Percentiles rank a stretch among this genome's conserved stretches.
Evolutionary conservation across 2,797 vertebrate genomes (phyloP).

Genomic region (Hippoglossus hippoglossus): DNA sequence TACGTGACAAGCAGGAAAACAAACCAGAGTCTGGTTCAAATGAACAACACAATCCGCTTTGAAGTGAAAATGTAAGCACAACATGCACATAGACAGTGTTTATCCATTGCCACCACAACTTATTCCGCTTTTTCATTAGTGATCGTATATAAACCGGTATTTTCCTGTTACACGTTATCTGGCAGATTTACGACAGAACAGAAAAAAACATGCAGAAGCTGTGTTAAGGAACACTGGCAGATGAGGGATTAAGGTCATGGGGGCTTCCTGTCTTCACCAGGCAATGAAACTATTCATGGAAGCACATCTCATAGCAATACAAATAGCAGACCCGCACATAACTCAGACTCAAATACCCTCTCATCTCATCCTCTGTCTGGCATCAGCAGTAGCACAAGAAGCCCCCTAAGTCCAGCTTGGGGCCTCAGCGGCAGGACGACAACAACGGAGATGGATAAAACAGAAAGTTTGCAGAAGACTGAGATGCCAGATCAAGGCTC

Average conservation of each 20-base stretch:
- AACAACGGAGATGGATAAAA: conserved; percentile 17
- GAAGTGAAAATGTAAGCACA: not conserved
- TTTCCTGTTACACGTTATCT: not conserved
- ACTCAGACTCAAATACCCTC: conserved; percentile 70
- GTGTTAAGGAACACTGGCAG: conserved; percentile 35
- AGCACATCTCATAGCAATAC: conserved; percentile 70
- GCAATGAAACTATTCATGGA: conserved; percentile 70
- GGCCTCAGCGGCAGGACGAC: conserved; percentile 31
- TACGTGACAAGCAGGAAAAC: not conserved
- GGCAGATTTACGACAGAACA: not conserved
- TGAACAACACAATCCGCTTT: not conserved
- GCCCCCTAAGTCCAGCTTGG: conserved; percentile 29
- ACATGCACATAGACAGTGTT: not conserved
- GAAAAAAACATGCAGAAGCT: conserved; percentile 13
- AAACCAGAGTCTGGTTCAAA: not conserved
- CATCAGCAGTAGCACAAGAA: conserved; percentile 34
- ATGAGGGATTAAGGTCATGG: conserved; percentile 41
- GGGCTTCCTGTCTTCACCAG: conserved; percentile 67
- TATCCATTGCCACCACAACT: not conserved
- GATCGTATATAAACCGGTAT: too few species aligned
- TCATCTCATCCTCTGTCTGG: conserved; percentile 57
- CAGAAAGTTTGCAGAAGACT: conserved; percentile 7
- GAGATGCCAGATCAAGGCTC: conserved; percentile 6
- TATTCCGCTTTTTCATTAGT: not conserved
- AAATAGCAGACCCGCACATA: conserved; percentile 78